Base-by-base conservation (phyloP, 2,888 invertebrate genomes). In the Drosophila dives region DNA sequence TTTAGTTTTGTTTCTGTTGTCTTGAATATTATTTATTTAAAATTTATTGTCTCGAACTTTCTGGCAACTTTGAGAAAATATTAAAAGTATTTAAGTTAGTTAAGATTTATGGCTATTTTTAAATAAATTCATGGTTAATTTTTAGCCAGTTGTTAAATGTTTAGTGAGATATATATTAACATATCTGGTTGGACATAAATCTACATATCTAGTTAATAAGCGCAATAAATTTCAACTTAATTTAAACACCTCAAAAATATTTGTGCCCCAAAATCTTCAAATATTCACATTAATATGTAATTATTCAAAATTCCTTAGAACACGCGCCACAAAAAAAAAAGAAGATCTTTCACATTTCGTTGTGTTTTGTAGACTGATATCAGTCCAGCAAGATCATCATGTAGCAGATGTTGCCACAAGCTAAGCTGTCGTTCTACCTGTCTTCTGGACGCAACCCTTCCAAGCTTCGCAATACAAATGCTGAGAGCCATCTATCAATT, bases 401-500 rank as follows among this genome's bases (percentile, higher is more conserved):
- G 50, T 20, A 48, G 79, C 80, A 76, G 80, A 64, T 79, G 76
- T 70, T 75, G 63, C 51, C 49, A 38, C 20, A 48, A n/a, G 42
- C 51, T 23, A 15, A 36, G 53, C 34, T 49, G 65, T 50, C 32
- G 40, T 6, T 61, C 10, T 8, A 36, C 34, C 49, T 32, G 48
- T 17, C 32, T 51, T 53, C 29, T 15, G 29, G 29, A 29, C 12
- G 29, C 11, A 38, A 32, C 29, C 40, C 40, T 42, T 10, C 1
- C 26, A 20, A 15, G 40, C 62, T 62, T 23, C 50, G 62, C 65
- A 78, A 77, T 66, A 70, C 66, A 78, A 70, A 73, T 78, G 77
- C 64, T 51, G 74, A 79, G 42, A 55, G 60, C 61, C 72, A 76
- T 76, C 81, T 74, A 81, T 81, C 81, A 77, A 69, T 62, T 51